Percentiles rank a stretch among this genome's conserved stretches.
phyloP scores from a whole-genome alignment of 2,888 invertebrate genomes.

The Lepidocyrtoides sp. region DNA sequence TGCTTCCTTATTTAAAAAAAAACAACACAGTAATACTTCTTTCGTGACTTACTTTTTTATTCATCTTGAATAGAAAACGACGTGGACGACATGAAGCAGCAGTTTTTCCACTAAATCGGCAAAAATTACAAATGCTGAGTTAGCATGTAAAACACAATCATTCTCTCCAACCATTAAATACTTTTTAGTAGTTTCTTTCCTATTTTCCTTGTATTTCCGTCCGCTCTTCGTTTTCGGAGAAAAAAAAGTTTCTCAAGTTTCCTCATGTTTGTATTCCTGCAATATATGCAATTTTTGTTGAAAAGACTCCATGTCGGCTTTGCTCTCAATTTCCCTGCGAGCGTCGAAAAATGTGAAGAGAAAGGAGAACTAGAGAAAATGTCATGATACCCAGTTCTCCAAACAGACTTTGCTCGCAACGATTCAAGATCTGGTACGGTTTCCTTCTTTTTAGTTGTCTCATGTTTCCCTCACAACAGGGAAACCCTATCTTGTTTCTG shows the following conservation, averaged over 20 bases:
- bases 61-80: not conserved
- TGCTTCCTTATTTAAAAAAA: not conserved
- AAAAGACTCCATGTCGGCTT: not conserved
- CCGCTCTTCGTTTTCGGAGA: not conserved
- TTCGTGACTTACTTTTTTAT: not conserved
- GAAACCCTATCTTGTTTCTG: not conserved
- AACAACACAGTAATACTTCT: not conserved
- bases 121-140: conserved; percentile 43
- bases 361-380: conserved; percentile 6
- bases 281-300: not conserved
- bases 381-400: not conserved
- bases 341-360: not conserved
- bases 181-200: conserved; percentile 30
- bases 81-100: conserved; percentile 14
- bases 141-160: conserved; percentile 39
- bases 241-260: conserved; percentile 23
- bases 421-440: not conserved
- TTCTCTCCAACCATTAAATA: conserved; percentile 35
- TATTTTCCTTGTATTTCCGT: not conserved
- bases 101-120: conserved; percentile 37
- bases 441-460: not conserved
- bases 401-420: not conserved
- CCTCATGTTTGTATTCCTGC: not conserved
- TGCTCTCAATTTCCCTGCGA: conserved; percentile 5
- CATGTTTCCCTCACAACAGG: not conserved